Conservation (phyloP, 2,797 vertebrate genomes). For the Melanogrammus aeglefinus region DNA sequence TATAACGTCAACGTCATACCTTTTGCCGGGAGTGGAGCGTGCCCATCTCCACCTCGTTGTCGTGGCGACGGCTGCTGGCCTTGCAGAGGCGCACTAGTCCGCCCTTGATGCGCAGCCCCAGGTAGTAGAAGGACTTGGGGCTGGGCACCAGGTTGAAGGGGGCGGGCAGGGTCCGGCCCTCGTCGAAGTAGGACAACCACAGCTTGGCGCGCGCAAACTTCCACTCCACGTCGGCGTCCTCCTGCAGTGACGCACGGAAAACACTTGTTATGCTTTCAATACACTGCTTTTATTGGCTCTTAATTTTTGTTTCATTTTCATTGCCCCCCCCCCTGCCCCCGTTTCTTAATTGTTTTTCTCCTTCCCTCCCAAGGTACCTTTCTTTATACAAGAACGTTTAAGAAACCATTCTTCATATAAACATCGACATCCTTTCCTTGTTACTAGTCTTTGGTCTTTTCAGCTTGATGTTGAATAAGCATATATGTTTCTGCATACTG, state of each 20-base stretch:
- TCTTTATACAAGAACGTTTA: neutral
- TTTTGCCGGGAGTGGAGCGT: slow-evolving; percentile 88
- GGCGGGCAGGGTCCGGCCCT: slow-evolving; percentile 91
- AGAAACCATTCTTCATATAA: neutral
- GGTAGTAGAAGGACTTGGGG: slow-evolving; percentile 96
- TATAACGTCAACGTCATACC: slow-evolving; percentile 41
- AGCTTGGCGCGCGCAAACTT: slow-evolving; percentile 96
- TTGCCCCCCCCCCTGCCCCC: neutral
- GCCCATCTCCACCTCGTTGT: slow-evolving; percentile 91
- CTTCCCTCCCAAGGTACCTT: too few relatives aligned
- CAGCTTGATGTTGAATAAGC: neutral
- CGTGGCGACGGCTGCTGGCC: slow-evolving; percentile 83
- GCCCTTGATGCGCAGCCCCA: slow-evolving; percentile 87
- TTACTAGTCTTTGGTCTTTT: neutral
- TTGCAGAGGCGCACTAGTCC: slow-evolving; percentile 91
- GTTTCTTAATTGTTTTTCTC: neutral
- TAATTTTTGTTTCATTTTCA: too few relatives aligned
- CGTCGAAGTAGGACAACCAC: slow-evolving; percentile 97
- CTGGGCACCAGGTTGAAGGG: slow-evolving; percentile 96
- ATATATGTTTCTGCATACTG: neutral
- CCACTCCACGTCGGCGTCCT: slow-evolving; percentile 96
- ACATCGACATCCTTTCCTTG: neutral
- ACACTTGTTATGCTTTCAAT: neutral
- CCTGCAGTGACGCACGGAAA: slow-evolving; percentile 62
- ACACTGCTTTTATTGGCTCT: too few relatives aligned